Evolutionary conservation across 2,113 vertebrate species (phyloP), one percentile per base, ranked within the genome.

Genomic region (Ciconia boyciana): DNA sequence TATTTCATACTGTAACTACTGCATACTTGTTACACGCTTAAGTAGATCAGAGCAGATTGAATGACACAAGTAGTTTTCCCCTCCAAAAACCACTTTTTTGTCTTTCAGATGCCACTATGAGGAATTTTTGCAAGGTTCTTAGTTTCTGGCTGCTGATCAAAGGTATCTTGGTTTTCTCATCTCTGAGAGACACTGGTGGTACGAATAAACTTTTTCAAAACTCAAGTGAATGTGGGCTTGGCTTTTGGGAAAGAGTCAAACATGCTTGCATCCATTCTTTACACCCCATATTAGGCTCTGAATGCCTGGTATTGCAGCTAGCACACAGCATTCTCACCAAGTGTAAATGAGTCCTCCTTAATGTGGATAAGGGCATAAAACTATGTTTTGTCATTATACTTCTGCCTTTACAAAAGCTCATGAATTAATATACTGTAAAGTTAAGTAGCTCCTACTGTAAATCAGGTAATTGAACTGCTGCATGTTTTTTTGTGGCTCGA

Each of bases 171-270:
- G 26, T 89, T 92, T 86, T 87, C 72, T 93, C 21, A 51, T 64
- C 68, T 79, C 77, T 55, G 48, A 78, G 69, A 71, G 55, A 55
- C 55, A 31, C 43, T 90, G 92, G 71, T 71, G 60, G 8, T 84
- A 80, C 25, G 6, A 89, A 55, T 75, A 84, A 83, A 92, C 69
- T 76, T 94, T 86, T 91, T 87, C 49, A 79, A 79, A 96, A 89
- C 78, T 78, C 60, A 92, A 82, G 44, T 93, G 94, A 94, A 94
- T 92, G 77, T 91, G 91, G 95, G 91, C 93, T 94, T 94, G 97
- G 93, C 83, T 94, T 79, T 93, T 97, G 91, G 93, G 84, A 95
- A 68, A 49, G 91, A 69, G 86, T 95, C 91, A 95, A 93, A 58
- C 80, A 92, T 83, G 74, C 83, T 57, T 94, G 49, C 44, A 34